Conservation (phyloP, 1,140 invertebrate genomes). For the Periplaneta americana region DNA sequence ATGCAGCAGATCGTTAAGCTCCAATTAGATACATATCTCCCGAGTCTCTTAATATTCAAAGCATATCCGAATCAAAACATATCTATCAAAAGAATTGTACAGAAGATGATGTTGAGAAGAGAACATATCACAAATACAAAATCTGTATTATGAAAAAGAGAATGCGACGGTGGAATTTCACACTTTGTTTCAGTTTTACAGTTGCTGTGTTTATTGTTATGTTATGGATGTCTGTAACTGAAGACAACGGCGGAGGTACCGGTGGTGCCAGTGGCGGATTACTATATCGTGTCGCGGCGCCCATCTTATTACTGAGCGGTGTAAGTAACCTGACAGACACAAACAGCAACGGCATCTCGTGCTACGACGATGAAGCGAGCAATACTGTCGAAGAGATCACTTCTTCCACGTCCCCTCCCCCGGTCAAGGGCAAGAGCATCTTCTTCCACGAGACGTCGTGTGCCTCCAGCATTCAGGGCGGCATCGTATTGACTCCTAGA, state of each 20-base stretch:
- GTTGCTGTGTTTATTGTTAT: neutral
- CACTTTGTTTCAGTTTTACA: neutral
- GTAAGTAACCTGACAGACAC: neutral
- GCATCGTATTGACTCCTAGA: slow-evolving; percentile 13
- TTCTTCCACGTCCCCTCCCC: neutral
- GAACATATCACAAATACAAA: neutral
- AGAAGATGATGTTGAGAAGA: too few species aligned
- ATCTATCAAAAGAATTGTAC: too few species aligned
- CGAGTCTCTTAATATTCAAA: too few species aligned
- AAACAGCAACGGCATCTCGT: neutral
- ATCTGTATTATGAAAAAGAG: neutral
- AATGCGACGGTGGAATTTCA: neutral
- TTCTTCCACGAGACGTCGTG: slow-evolving; percentile 16
- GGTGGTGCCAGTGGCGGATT: neutral
- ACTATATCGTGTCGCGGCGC: neutral
- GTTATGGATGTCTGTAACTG: neutral
- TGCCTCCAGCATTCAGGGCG: neutral
- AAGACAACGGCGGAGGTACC: neutral
- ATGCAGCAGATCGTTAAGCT: too few species aligned
- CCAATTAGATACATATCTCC: too few species aligned
- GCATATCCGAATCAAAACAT: too few species aligned
- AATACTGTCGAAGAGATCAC: neutral
- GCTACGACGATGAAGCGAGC: neutral
- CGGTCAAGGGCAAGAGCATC: neutral
- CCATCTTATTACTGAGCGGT: neutral